Evolutionary conservation across 2,113 vertebrate species (phyloP).

Genomic region (Todiramphus chloris): DNA sequence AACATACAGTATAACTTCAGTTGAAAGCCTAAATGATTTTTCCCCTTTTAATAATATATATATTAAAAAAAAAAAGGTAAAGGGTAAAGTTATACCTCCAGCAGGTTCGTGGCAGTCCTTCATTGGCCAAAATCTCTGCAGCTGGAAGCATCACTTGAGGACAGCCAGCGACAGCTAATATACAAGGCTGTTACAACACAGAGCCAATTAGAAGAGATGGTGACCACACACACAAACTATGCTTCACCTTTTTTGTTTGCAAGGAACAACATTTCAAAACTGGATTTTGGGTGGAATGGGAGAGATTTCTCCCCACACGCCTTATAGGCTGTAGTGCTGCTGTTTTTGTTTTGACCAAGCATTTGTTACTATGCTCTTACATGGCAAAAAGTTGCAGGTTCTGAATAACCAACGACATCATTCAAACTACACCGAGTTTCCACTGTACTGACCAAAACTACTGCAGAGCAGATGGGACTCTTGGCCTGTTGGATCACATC

Average conservation of each 20-base stretch:
- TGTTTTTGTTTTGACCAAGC: background rate
- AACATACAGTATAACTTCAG: background rate
- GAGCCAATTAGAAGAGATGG: conserved; percentile 31
- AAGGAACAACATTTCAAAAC: background rate
- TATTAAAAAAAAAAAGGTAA: too few relatives aligned
- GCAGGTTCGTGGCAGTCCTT: background rate
- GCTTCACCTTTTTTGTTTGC: background rate
- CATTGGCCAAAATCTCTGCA: background rate
- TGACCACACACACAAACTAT: conserved; percentile 12
- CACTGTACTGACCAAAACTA: background rate
- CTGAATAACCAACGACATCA: background rate
- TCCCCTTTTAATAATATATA: background rate
- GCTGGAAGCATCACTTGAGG: background rate
- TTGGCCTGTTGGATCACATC: background rate
- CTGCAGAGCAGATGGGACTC: background rate
- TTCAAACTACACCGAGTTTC: background rate
- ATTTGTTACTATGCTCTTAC: background rate
- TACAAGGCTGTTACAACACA: conserved; percentile 12
- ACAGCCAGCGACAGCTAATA: conserved; percentile 3
- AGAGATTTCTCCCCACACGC: background rate
- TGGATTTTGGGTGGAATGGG: background rate
- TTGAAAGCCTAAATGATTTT: background rate
- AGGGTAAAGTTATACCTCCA: background rate
- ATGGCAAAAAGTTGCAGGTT: background rate
- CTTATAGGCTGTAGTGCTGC: background rate